Evolutionary conservation across 2,113 vertebrate genomes (phyloP).

Genomic region (Patagioenas fasciata): DNA sequence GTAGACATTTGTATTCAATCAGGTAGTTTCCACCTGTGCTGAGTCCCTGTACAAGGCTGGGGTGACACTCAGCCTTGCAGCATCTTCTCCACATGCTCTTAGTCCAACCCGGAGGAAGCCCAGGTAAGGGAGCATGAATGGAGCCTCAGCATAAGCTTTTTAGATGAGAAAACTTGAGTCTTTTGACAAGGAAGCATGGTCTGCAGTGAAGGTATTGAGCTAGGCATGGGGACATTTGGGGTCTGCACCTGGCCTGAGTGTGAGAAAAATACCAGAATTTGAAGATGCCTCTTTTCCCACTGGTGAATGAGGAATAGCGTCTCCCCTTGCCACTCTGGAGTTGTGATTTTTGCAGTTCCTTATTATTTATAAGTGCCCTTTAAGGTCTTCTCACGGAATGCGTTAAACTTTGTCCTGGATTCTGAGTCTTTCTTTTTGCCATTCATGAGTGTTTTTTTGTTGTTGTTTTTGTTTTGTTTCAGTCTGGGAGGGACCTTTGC

Average conservation of each 20-base stretch:
- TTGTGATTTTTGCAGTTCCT: background rate
- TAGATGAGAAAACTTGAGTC: background rate
- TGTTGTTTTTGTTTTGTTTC: background rate
- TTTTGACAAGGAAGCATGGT: background rate
- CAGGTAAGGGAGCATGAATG: background rate
- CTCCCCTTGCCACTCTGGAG: background rate
- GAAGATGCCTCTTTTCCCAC: background rate
- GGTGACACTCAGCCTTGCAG: background rate
- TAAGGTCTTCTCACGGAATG: background rate
- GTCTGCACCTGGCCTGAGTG: background rate
- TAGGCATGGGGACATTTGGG: background rate
- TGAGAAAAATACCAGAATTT: background rate
- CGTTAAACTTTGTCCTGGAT: background rate
- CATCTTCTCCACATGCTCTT: fast-evolving
- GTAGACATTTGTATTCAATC: fast-evolving
- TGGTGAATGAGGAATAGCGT: background rate
- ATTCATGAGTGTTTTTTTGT: background rate
- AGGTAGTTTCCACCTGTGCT: background rate
- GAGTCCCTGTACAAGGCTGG: background rate
- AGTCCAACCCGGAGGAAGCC: background rate
- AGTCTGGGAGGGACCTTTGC: background rate
- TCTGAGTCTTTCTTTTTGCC: background rate
- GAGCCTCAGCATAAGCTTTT: background rate
- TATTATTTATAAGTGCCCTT: background rate
- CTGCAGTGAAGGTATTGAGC: background rate